Evolutionary conservation across 2,113 vertebrate genomes (phyloP).

Genomic region (Myxocyprinus asiaticus): DNA sequence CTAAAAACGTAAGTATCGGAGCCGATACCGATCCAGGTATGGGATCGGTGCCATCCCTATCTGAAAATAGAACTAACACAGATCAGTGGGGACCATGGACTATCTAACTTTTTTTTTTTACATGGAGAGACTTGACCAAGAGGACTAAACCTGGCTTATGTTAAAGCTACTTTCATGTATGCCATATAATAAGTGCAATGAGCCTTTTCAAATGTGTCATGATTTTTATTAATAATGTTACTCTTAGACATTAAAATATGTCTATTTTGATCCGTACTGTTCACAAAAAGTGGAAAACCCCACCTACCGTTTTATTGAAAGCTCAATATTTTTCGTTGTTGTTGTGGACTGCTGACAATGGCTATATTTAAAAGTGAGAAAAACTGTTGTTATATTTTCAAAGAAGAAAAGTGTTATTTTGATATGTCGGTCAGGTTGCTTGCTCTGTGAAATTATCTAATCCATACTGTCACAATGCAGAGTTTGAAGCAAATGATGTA

Average conservation of each 20-base stretch:
- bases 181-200: conserved; percentile 85
- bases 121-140: conserved; percentile 72
- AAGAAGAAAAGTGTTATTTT: conserved; percentile 81
- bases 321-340: conserved; percentile 75
- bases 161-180: conserved; percentile 92
- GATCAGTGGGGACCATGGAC: conserved; percentile 63
- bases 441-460: conserved; percentile 76
- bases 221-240: conserved; percentile 74
- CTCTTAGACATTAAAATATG: conserved; percentile 72
- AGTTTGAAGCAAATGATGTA: conserved; percentile 76
- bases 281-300: conserved; percentile 65
- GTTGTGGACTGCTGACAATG: conserved; percentile 70
- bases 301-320: conserved; percentile 72
- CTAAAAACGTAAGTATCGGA: too few species aligned
- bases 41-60: too few species aligned
- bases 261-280: conserved; percentile 74
- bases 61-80: conserved; percentile 46
- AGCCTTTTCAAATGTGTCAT: conserved; percentile 79
- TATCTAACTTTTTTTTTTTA: conserved; percentile 44
- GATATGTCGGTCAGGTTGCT: conserved; percentile 77
- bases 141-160: conserved; percentile 84
- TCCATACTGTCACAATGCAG: conserved; percentile 72
- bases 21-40: too few species aligned
- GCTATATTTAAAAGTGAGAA: conserved; percentile 74
- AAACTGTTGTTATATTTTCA: conserved; percentile 80